Base-by-base conservation (phyloP, 2,113 vertebrate genomes). In the Dermatemys mawii region DNA sequence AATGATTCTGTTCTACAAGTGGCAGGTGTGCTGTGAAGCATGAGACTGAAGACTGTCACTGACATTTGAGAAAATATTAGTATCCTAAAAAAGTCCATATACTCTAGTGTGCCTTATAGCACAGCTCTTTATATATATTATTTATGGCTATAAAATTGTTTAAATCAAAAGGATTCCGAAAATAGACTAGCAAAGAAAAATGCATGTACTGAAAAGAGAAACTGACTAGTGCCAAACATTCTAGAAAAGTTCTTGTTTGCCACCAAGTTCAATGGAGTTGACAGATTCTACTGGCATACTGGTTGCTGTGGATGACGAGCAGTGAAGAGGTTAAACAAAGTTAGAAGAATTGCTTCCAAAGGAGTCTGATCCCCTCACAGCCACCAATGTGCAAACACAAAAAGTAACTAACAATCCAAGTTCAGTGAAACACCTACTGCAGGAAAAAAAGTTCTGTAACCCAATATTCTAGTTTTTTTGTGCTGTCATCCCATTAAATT, bases 231-330 rank as follows among this genome's bases (percentile, higher is more conserved):
- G 14, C 79, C 84, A 86, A 49, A 75, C 24, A 26, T 79, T 11
- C 55, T 89, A 35, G 51, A 81, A 55, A 60, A 93, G 78, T 86
- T 90, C 50, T 78, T 84, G 26, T 89, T 96, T 93, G 48, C 48
- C 3, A 4, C 11, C 70, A 78, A 84, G 60, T 9, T 84, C 54
- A 48, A 29, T 78, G 67, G 90, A 86, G 54, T 55, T 87, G 78
- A 26, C 27, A 26, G 75, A 55, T 70, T 0, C 0, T 51, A 67
- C 32, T 81, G 93, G 51, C 51, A 26, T n/a, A 29, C 48, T 83
- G 49, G 50, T 54, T 87, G 29, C 48, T 38, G 16, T 26, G 41
- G 50, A 90, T 29, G 29, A 60, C 54, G 70, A 67, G 84, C 78
- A 85, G 54, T 5, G 81, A 51, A 83, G 41, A 88, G 51, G 48